Percentiles rank a stretch among this genome's conserved stretches.
These are phyloP conservation scores for Watsonalla binaria DNA, from an alignment of 2,888 invertebrate species.

Conservation along the genomic window DNA sequence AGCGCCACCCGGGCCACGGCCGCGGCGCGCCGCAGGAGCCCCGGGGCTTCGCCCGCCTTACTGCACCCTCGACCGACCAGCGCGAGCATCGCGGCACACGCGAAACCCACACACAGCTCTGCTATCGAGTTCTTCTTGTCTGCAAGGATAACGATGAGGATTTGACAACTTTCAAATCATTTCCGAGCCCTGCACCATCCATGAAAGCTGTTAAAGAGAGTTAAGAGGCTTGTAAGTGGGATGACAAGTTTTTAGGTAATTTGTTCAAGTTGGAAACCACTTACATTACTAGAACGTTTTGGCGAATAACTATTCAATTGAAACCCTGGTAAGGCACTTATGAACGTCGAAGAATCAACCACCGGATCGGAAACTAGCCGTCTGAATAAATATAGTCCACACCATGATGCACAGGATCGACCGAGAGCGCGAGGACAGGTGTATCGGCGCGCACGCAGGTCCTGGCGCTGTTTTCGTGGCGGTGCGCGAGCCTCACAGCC, in stretches of 20 bases:
- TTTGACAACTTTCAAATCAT: too few relatives aligned
- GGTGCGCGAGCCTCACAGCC: constrained; percentile 33
- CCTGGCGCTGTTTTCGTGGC: constrained; percentile 29
- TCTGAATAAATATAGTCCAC: constrained; percentile 3
- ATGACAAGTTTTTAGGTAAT: too few relatives aligned
- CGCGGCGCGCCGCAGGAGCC: constrained; percentile 36
- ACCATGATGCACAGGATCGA: constrained; percentile 38
- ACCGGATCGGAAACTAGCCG: too few relatives aligned
- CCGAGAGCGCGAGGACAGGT: constrained; percentile 25
- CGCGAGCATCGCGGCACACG: constrained; percentile 41
- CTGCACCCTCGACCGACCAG: constrained; percentile 13
- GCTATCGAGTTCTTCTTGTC: constrained; percentile 46
- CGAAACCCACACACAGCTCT: constrained; percentile 41
- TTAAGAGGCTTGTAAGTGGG: too few relatives aligned
- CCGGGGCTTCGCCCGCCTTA: constrained; percentile 24
- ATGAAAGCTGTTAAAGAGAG: too few relatives aligned
- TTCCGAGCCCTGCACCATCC: too few relatives aligned
- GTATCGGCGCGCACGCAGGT: constrained; percentile 45
- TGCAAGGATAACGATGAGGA: constrained; percentile 12
- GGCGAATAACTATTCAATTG: too few relatives aligned
- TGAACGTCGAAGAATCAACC: too few relatives aligned
- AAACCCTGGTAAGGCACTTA: too few relatives aligned
- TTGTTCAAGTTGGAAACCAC: too few relatives aligned
- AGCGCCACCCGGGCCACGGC: constrained; percentile 34
- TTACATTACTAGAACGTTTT: too few relatives aligned